A percentile compares a stretch with the other conserved stretches of the same genome.
Evolutionary conservation across 1,140 invertebrate genomes (phyloP).

Genomic region (Leptopilina boulardi): DNA sequence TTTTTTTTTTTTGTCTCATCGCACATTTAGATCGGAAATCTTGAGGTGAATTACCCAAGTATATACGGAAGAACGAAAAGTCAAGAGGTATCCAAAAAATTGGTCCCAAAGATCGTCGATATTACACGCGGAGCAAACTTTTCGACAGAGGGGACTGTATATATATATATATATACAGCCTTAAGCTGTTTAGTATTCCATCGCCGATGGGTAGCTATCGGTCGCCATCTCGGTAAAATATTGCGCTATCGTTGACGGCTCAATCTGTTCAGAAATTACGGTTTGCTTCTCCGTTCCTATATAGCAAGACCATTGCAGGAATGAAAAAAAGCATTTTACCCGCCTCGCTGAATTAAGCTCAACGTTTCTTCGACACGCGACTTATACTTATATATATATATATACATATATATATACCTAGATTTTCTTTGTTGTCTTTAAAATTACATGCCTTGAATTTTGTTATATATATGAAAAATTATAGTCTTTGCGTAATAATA

Average conservation of each 20-base stretch:
- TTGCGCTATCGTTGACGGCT: slow-evolving; percentile 70
- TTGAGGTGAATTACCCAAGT: slow-evolving; percentile 36
- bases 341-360: slow-evolving; percentile 43
- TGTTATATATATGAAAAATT: no score
- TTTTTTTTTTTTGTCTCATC: background rate
- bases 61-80: slow-evolving; percentile 54
- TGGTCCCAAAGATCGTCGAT: slow-evolving; percentile 49
- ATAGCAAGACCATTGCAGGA: slow-evolving; percentile 21
- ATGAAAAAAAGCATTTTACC: slow-evolving; percentile 49
- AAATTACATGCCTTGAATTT: no score
- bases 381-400: no score
- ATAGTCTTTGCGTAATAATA: no score
- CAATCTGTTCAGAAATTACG: slow-evolving; percentile 67
- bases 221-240: slow-evolving; percentile 70
- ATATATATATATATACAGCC: slow-evolving; percentile 25
- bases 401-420: no score
- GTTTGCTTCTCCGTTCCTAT: slow-evolving; percentile 43
- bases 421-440: no score
- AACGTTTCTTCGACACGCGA: slow-evolving; percentile 57
- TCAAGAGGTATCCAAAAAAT: slow-evolving; percentile 38
- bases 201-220: slow-evolving; percentile 66
- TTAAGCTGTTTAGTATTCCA: slow-evolving; percentile 69
- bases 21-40: slow-evolving; percentile 1
- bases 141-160: slow-evolving; percentile 49
- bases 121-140: slow-evolving; percentile 40